Conservation (phyloP, 2,797 vertebrate species). For the Staurois parvus region DNA sequence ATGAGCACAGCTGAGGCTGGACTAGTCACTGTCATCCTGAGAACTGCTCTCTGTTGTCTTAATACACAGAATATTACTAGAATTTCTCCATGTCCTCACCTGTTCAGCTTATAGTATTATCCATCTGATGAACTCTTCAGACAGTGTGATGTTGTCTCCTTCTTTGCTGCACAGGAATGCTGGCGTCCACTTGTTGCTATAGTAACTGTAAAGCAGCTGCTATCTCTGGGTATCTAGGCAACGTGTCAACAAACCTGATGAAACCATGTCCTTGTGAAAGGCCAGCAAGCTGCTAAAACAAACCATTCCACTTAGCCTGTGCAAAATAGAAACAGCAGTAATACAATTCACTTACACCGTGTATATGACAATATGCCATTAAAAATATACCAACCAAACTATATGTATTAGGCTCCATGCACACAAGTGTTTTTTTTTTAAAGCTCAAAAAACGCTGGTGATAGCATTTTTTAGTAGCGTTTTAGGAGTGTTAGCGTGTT, state of each 20-base stretch:
- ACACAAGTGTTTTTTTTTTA: too few relatives aligned
- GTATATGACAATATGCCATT: too few relatives aligned
- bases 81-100: conserved; percentile 11
- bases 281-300: not conserved
- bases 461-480: too few relatives aligned
- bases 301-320: not conserved
- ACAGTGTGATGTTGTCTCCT: not conserved
- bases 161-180: conserved; percentile 40
- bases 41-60: too few relatives aligned
- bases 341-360: not conserved
- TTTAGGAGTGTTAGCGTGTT: too few relatives aligned
- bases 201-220: conserved; percentile 44
- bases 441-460: too few relatives aligned
- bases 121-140: not conserved
- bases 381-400: not conserved
- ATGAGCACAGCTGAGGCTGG: not conserved
- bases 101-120: not conserved
- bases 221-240: conserved; percentile 49
- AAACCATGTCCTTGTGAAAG: conserved; percentile 8
- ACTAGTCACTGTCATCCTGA: not conserved
- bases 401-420: too few relatives aligned
- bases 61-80: not conserved
- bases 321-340: not conserved
- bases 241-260: conserved; percentile 60
- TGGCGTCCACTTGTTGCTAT: conserved; percentile 28